These are phyloP conservation scores for Rousettus madagascariensis DNA, from an alignment of 2,797 vertebrate species.

Conservation along the genomic window DNA sequence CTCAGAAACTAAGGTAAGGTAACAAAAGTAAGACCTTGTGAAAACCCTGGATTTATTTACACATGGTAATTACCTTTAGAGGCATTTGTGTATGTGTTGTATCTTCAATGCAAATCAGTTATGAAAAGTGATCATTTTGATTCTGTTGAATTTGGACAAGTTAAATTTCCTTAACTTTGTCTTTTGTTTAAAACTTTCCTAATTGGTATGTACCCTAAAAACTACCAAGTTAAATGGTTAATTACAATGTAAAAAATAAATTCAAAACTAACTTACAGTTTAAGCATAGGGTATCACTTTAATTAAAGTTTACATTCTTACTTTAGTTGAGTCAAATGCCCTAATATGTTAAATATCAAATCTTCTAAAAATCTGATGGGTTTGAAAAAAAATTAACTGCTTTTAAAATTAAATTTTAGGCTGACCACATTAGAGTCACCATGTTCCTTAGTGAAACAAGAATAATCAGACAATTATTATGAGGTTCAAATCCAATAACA, in stretches of 20 bases:
- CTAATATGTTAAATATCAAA: neutral
- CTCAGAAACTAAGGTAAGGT: neutral
- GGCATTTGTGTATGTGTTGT: neutral
- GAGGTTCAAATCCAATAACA: neutral
- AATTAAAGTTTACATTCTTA: conserved; percentile 39
- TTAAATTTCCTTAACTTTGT: neutral
- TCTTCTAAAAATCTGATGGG: neutral
- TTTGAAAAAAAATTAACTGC: neutral
- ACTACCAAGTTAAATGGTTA: neutral
- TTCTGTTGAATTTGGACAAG: neutral
- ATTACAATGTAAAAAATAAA: conserved; percentile 5
- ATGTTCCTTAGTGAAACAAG: neutral
- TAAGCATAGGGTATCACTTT: neutral
- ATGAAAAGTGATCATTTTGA: neutral
- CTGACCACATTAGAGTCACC: neutral
- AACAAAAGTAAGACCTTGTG: neutral
- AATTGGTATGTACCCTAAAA: neutral
- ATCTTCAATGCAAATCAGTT: neutral
- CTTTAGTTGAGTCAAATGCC: neutral
- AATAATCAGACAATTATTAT: neutral
- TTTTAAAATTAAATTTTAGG: neutral
- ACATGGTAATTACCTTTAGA: neutral
- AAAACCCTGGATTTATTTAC: neutral
- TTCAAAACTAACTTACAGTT: neutral
- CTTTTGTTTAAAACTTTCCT: neutral